Base-by-base conservation (phyloP, 2,888 invertebrate species). In the Achlya flavicornis region DNA sequence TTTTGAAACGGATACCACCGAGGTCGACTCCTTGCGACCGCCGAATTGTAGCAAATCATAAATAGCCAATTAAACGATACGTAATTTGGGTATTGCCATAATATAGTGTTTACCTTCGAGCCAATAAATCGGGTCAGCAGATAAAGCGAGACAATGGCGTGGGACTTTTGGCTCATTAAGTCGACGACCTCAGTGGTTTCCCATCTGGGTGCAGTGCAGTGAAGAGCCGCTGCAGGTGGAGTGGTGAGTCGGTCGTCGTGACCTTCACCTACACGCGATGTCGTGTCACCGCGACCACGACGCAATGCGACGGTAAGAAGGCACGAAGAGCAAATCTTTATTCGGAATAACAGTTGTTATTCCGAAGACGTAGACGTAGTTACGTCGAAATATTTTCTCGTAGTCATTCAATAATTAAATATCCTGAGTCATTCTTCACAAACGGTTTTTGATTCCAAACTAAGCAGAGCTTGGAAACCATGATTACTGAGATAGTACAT, bases 1-100 rank as follows among this genome's bases (percentile, higher is more conserved):
- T 78, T 77, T n/a, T 79, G 80, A 75, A 85, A 78, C 89, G 90
- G 90, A 90, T 85, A 82, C 83, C 74, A 65, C 19, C 89, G 83
- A 91, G 90, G 91, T 72, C 89, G 78, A 57, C 81, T 68, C 77
- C 84, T 86, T 76, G 64, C 65, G 65, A 71, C 75, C 48, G 48
- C 48, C 48, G 73, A 74, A 66, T 73, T 68, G 58, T 64, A 60
- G 59, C 41, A 41, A 26, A 60, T 8, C 16, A 60, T 38, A 38
- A n/a, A 7, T 19, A 60, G 41, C 19, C 53, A 53, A 53, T 19
- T 53, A 53, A 53, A 53, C 53, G 7, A 19, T 53, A 53, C 19
- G 19, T 53, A 10, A 53, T 53, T 19, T 48, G 19, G 16, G 53
- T 48, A 35, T 46, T 5, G 1, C 16, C 12, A 41, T 41, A 41